Evolutionary conservation across 2,797 vertebrate species (phyloP).

Genomic region (Lutra lutra): DNA sequence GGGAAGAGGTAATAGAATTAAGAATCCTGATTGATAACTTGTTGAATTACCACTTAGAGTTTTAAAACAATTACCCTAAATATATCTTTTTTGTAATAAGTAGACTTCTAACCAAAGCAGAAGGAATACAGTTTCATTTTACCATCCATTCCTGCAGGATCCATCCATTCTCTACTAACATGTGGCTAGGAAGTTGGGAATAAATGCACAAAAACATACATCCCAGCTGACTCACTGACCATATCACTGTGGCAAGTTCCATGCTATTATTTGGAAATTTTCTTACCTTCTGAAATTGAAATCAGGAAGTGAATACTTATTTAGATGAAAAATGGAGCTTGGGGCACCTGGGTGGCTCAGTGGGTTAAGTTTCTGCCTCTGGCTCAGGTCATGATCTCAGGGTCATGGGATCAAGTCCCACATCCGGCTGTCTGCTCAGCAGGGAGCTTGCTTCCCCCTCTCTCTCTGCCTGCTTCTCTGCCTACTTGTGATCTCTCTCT

Average conservation of each 20-base stretch:
- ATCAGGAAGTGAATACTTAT: neutral
- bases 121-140: neutral
- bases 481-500: too few species aligned
- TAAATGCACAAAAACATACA: neutral
- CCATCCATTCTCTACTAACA: neutral
- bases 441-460: too few species aligned
- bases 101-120: neutral
- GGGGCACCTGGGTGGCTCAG: too few species aligned
- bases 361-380: too few species aligned
- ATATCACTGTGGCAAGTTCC: neutral
- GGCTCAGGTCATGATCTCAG: too few species aligned
- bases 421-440: too few species aligned
- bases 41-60: slow-evolving; percentile 21
- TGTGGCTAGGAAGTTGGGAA: neutral
- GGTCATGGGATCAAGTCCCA: too few species aligned
- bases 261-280: neutral
- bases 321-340: neutral
- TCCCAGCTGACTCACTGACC: neutral
- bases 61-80: slow-evolving; percentile 53
- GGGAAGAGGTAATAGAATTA: slow-evolving; percentile 17
- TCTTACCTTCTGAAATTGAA: slow-evolving; percentile 24
- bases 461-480: too few species aligned
- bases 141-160: neutral
- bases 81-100: neutral
- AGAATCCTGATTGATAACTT: slow-evolving; percentile 44